Base-by-base conservation (phyloP, 2,797 vertebrate genomes). In the Apodemus agrarius region DNA sequence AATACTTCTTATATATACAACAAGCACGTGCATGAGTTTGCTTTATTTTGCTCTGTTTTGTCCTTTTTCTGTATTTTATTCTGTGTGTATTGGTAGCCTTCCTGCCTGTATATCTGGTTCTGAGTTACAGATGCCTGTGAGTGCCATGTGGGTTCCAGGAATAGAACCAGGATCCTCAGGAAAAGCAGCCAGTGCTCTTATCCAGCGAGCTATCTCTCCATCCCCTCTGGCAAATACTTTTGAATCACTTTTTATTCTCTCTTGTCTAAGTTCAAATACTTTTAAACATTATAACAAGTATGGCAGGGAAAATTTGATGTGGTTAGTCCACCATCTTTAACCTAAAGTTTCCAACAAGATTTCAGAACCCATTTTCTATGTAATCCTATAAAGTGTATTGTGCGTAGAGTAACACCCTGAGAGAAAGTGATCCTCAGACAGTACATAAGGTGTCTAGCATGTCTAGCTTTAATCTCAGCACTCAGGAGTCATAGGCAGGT, bases 371-470 rank as follows among this genome's bases (percentile, higher is more conserved):
- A 19, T 22, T 46, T 93, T 37, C 43, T 87, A 54, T 61, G 76
- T 76, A 81, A 89, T 69, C 67, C 76, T 40, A 82, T 46, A 78
- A 90, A 90, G 8, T 91, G 4, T 31, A 37, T 19, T 86, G 6
- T 21, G 17, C 14, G 21, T 10, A 75, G 22, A 90, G 40, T 63
- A 24, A n/a, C 31, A 89, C 22, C 4, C 74, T 81, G 34, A 95
- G 16, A 37, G 85, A 74, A 29, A 40, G 12, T 79, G 46, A 37
- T 89, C 54, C 90, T 87, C 88, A 96, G 65, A 93, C 76, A 54
- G 49, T 21, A 72, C 7, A 74, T 52, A 26, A 67, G 61, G n/a
- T 61, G 8, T 29, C 37, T 40, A 43, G 24, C 4, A 59, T 61
- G 57, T 40, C 80, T 75, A 37, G 72, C 8, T 74, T 75, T 24